Evolutionary conservation across 2,113 vertebrate species (phyloP).

Genomic region (Podarcis muralis): DNA sequence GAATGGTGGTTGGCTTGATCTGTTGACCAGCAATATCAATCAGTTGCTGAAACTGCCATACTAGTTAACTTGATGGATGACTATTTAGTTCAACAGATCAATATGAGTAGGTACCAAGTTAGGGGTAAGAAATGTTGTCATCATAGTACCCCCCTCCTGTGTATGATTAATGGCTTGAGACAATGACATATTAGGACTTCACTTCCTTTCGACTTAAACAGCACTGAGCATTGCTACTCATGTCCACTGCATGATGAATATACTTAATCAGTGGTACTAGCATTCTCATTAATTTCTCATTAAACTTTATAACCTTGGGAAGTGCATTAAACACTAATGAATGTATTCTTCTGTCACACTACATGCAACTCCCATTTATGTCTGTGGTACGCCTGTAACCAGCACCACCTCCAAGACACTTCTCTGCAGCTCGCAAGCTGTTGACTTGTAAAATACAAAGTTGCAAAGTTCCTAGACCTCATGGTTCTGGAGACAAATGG

Average conservation of each 20-base stretch:
- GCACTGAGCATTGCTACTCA: constrained; percentile 46
- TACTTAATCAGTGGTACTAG: constrained; percentile 71
- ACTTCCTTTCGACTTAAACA: constrained; percentile 60
- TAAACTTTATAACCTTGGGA: constrained; percentile 80
- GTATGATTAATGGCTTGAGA: constrained; percentile 68
- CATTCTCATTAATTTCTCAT: constrained; percentile 78
- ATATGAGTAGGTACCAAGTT: constrained; percentile 38
- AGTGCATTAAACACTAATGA: constrained; percentile 73
- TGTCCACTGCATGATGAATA: constrained; percentile 75
- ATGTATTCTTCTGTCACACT: constrained; percentile 50
- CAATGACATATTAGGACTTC: constrained; percentile 50
- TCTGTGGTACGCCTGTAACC: not conserved
- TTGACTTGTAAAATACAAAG: not conserved
- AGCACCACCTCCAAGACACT: not conserved
- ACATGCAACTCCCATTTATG: constrained; percentile 40
- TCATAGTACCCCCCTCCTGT: constrained; percentile 55
- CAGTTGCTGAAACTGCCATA: constrained; percentile 53
- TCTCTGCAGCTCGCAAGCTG: not conserved
- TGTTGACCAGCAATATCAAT: constrained; percentile 34
- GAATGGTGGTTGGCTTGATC: constrained; percentile 40
- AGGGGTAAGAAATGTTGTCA: constrained; percentile 62
- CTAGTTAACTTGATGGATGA: constrained; percentile 64
- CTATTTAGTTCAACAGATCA: constrained; percentile 55
- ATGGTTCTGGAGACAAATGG: not conserved
- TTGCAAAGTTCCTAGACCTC: not conserved